phyloP scores from a whole-genome alignment of 2,797 vertebrate species.

The Apodemus agrarius region DNA sequence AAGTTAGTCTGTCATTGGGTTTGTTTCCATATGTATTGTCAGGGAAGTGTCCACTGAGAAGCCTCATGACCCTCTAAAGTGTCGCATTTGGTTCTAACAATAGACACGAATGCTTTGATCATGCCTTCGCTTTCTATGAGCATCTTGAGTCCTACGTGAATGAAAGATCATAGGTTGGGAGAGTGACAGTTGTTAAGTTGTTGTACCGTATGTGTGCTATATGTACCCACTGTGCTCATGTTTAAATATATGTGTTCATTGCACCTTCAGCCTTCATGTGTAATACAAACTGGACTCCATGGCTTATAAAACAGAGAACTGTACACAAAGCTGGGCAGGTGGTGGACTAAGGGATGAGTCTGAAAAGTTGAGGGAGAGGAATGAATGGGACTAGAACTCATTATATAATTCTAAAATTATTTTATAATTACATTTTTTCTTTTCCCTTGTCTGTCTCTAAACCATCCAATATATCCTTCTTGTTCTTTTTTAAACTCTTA shows the following conservation, averaged over 20 bases:
- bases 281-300: background rate
- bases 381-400: too few relatives aligned
- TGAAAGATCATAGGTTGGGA: background rate
- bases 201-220: background rate
- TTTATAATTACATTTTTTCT: background rate
- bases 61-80: background rate
- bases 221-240: too few relatives aligned
- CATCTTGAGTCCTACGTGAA: background rate
- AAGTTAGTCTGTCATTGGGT: background rate
- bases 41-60: background rate
- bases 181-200: background rate
- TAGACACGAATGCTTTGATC: background rate
- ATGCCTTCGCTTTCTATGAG: background rate
- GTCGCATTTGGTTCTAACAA: background rate
- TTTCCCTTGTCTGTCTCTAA: too few relatives aligned
- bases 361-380: background rate
- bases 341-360: too few relatives aligned
- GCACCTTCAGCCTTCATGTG: background rate
- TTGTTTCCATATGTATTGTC: too few relatives aligned
- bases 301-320: background rate
- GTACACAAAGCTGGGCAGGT: background rate
- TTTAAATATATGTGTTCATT: background rate
- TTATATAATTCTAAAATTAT: background rate
- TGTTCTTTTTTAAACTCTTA: background rate
- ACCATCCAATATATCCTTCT: background rate